phyloP scores from a whole-genome alignment of 2,113 vertebrate genomes.

The Dromiciops gliroides region DNA sequence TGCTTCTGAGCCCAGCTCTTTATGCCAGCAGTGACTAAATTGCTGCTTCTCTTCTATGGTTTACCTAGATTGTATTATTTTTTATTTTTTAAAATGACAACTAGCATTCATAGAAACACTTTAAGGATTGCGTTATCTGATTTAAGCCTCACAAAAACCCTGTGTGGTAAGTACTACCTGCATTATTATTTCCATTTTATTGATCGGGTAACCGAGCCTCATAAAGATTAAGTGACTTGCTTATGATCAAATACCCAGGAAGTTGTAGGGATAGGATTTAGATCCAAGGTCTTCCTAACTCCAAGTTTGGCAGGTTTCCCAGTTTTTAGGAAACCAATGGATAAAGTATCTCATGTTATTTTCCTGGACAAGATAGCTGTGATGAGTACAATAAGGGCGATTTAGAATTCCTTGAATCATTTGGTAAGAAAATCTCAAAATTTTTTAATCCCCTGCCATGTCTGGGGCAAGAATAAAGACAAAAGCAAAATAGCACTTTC shows the following conservation, averaged over 20 bases:
- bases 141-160: background rate
- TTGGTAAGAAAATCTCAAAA: background rate
- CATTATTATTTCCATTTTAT: background rate
- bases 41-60: background rate
- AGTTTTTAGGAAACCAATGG: background rate
- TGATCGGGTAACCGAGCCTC: background rate
- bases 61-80: background rate
- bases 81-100: background rate
- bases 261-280: background rate
- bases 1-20: background rate
- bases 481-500: background rate
- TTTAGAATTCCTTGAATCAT: background rate
- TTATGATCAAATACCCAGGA: background rate
- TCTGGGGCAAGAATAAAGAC: background rate
- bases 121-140: background rate
- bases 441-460: background rate
- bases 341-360: background rate
- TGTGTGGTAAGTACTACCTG: background rate
- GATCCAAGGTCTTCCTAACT: background rate
- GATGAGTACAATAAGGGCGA: background rate
- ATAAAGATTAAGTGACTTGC: background rate
- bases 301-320: background rate
- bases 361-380: background rate
- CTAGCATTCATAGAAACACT: background rate
- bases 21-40: background rate